Evolutionary conservation across 2,797 vertebrate genomes (phyloP), one percentile per base, ranked within the genome.

Genomic region (Podarcis siculus): DNA sequence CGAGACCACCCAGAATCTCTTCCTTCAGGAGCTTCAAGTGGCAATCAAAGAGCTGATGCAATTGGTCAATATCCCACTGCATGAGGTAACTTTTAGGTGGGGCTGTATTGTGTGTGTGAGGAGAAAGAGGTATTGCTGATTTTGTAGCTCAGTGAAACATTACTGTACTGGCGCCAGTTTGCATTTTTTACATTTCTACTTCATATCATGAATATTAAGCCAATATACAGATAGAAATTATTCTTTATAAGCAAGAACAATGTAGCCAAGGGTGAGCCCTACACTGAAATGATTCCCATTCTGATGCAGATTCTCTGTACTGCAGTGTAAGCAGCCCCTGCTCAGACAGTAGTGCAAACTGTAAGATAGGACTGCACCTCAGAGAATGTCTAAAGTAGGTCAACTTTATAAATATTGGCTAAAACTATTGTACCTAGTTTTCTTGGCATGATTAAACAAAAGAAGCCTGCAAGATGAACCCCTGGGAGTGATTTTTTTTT

Each of bases 21-120:
- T 99, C 89, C 96, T 98, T 55, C 97, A 98, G 94, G 98, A 98
- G 92, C 96, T 99, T 58, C 97, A 97, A 83, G 91, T 90, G 4
- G 98, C 98, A 85, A 97, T 98, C 89, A 98, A 96, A 90, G 97
- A 98, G 72, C 97, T 99, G 87, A 97, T 98, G 93, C 96, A 96
- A 25, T 96, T 98, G 95, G 97, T 98, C 89, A 98, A 98, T 84
- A 96, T 98, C 92, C 96, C 98, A 0, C 92, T 97, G 92, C 97
- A 97, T 92, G 98, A 99, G 98, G 98, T 98, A 94, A 8, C 88
- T 35, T 64, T 27, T 37, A 89, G 75, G 30, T 86, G 71, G 21
- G 88, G 77, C 58, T 0, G 0, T 66, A 4, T 23, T 37, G 39
- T 64, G 39, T 32, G n/a, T 58, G 25, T 21, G 85, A 37, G 4